Percentiles rank a stretch among this genome's conserved stretches.
These are phyloP conservation scores for Ectemnius cavifrons DNA, from an alignment of 2,888 invertebrate genomes.

Conservation along the genomic window DNA sequence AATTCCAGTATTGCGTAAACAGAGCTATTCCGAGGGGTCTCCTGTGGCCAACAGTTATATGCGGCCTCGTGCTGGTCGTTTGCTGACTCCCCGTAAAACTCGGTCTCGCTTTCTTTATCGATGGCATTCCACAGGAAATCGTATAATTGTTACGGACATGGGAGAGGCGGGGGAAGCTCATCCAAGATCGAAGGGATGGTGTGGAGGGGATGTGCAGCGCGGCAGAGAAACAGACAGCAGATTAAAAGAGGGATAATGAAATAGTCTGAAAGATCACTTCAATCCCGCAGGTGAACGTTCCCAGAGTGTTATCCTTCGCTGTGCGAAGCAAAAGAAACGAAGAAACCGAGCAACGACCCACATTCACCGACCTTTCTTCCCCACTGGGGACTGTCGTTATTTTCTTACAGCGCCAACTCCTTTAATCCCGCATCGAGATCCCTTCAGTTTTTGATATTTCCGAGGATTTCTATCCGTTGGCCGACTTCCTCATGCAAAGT, in stretches of 20 bases:
- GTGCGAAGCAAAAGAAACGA: constrained; percentile 14
- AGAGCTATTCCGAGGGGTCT: no score
- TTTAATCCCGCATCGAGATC: constrained; percentile 19
- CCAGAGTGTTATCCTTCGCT: constrained; percentile 1
- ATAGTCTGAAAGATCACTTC: constrained; percentile 9
- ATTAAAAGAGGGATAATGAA: constrained; percentile 13
- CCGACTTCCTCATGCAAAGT: constrained; percentile 1
- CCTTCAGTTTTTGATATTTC: constrained; percentile 19
- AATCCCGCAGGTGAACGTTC: constrained; percentile 4
- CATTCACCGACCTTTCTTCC: constrained; percentile 30
- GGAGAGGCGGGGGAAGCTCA: no score
- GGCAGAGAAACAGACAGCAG: no score
- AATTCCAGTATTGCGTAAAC: no score
- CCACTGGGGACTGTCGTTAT: constrained; percentile 26
- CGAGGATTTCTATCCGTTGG: constrained; percentile 1
- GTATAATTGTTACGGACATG: no score
- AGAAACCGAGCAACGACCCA: constrained; percentile 29
- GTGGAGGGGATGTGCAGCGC: no score
- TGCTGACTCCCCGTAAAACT: no score
- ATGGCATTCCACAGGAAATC: no score
- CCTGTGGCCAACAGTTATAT: no score
- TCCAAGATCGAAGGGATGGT: no score
- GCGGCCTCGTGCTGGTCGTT: no score
- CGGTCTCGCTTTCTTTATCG: no score
- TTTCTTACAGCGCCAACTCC: constrained; percentile 5